Base-by-base conservation (phyloP, 2,888 invertebrate genomes). In the Dendrolimus pini region DNA sequence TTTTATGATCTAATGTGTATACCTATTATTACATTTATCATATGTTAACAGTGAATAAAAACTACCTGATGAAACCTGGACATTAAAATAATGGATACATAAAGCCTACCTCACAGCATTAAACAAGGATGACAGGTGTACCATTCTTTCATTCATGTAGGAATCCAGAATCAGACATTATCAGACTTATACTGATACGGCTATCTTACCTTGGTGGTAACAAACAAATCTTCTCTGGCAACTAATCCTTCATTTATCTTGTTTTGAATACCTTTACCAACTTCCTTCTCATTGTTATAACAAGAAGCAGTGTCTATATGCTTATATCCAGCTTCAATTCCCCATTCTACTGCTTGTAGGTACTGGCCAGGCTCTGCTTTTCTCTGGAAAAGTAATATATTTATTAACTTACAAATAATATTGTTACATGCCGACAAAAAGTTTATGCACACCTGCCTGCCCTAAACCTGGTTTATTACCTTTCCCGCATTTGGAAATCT, bases 291-390 rank as follows among this genome's bases (percentile, higher is more conserved):
- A 65, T 92, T 92, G 10, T 76, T 68, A 62, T 92, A 93, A 52
- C 71, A 70, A 2, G 83, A 70, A 7, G 93, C 92, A 0, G 92
- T 92, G 64, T 93, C 92, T 55, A 93, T 91, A 63, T 91, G 91
- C 13, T 89, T 78, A 67, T 92, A 93, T 0, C 93, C 93, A 1
- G 74, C 68, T 9, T 89, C 86, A 58, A 93, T 85, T 0, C 79
- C 92, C 68, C 85, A 82, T 66, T 91, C 89, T 1, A 92, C 91
- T 0, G 91, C 90, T 63, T 84, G 78, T 9, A 70, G 66, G 57
- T 71, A 85, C 56, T 87, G 82, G 0, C 82, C 83, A 8, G 82
- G 75, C 1, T 77, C 71, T 1, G 85, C 76, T 64, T 78, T 75
- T 14, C 89, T 80, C 90, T 90, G 59, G 13, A 72, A 70, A 54